Base-by-base conservation (phyloP, 2,888 invertebrate genomes). In the Drosophila pseudotakahashii region DNA sequence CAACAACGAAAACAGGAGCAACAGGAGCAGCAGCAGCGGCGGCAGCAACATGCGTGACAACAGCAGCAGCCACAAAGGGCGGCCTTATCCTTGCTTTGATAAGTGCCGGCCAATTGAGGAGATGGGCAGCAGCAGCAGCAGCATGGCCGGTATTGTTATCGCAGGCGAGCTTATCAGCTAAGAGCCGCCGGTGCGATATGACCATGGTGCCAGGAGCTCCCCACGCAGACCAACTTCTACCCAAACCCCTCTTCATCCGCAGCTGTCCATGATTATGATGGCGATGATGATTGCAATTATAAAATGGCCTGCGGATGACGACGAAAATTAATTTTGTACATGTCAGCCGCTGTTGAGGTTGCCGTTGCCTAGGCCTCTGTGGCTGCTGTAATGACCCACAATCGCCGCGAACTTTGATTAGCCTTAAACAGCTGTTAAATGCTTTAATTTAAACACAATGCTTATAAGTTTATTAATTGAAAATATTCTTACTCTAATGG, bases 71-170 rank as follows among this genome's bases (percentile, higher is more conserved):
- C 52, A 51, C 53, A 26, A 26, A 70, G 58, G 45, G 48, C 58
- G 37, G 26, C 79, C 73, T 88, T 76, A 78, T 78, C 76, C 63
- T 70, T 85, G 86, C 83, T 80, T 88, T 80, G 88, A 88, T 80
- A 75, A 85, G 75, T 70, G 62, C 78, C 78, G 82, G 79, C 83
- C 82, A 64, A 69, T 54, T 63, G 76, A 54, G 68, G 58, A 39
- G 59, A 32, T 41, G 45, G 34, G 4, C 34, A n/a, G n/a, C n/a
- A n/a, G n/a, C n/a, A 11, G 34, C 34, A 48, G 23, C 34, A 60
- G 26, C 36, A 37, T 62, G 19, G 66, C 30, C 26, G 2, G 14
- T 14, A 34, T 42, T 70, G 61, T 71, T 71, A 71, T 70, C 72
- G 23, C 50, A 45, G 61, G 44, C 41, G 26, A 30, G 50, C 54